Conservation (phyloP, 2,113 vertebrate species). For the Acrocephalus kingi region DNA sequence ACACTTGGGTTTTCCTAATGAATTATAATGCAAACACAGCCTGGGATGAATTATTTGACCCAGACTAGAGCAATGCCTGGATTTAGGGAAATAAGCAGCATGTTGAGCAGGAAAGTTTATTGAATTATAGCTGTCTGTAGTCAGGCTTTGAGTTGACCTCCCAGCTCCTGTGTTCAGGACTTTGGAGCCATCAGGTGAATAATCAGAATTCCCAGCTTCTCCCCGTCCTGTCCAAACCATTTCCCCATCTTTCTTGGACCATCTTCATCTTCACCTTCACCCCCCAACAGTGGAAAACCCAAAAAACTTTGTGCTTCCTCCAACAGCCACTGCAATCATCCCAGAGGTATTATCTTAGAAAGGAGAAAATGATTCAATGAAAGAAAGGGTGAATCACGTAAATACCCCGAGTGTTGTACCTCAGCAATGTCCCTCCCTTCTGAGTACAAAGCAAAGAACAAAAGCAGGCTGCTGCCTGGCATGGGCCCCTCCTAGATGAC, state of each 20-base stretch:
- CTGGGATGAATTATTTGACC: not conserved
- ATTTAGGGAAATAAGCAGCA: not conserved
- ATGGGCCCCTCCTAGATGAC: slow-evolving; percentile 71
- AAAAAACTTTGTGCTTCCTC: not conserved
- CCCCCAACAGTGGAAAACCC: not conserved
- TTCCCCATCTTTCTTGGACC: not conserved
- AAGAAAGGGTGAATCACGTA: slow-evolving; percentile 57
- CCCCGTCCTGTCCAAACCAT: not conserved
- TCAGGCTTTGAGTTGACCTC: not conserved
- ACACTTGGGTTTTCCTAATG: not conserved
- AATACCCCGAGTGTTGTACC: slow-evolving; percentile 36
- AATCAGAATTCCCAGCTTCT: not conserved
- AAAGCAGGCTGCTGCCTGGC: slow-evolving; percentile 63
- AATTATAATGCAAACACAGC: not conserved
- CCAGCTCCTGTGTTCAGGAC: not conserved
- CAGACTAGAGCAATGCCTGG: not conserved
- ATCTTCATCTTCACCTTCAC: not conserved
- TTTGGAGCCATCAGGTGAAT: not conserved
- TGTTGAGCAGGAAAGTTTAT: not conserved
- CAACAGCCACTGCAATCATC: slow-evolving; percentile 13
- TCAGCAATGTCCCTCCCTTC: slow-evolving; percentile 67
- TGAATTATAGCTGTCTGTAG: not conserved
- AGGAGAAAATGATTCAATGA: slow-evolving; percentile 56
- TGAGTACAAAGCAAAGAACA: slow-evolving; percentile 67
- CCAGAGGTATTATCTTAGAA: slow-evolving; percentile 54